phyloP scores from a whole-genome alignment of 1,140 invertebrate species.

The Bombus superbus region DNA sequence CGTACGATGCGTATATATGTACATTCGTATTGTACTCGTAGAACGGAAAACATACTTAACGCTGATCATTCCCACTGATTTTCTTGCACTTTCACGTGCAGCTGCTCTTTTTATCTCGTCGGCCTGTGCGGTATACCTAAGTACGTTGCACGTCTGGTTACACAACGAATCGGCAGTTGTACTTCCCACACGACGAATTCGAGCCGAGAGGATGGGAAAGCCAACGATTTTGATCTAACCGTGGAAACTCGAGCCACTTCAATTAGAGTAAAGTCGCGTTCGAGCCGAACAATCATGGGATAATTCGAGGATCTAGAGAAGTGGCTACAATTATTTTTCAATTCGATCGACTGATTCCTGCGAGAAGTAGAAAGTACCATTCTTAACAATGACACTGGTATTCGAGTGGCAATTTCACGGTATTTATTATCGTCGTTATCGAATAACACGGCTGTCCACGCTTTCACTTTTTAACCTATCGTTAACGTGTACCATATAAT shows the following conservation, averaged over 20 bases:
- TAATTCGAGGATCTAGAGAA: conserved; percentile 3
- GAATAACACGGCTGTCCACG: neutral
- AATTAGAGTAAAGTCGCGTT: conserved; percentile 17
- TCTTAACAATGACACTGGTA: neutral
- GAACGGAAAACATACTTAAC: conserved; percentile 17
- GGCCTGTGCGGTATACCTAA: neutral
- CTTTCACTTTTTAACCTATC: conserved; percentile 1
- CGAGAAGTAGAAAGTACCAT: conserved; percentile 18
- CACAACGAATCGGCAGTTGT: conserved; percentile 35
- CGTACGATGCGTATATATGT: no score
- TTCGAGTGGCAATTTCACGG: neutral
- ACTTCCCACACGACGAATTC: conserved; percentile 51
- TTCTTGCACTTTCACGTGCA: conserved; percentile 45
- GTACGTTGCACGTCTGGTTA: conserved; percentile 31
- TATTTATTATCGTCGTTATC: neutral
- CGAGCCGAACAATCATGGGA: conserved; percentile 44
- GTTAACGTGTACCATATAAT: neutral
- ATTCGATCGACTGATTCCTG: neutral
- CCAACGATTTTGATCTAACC: conserved; percentile 43
- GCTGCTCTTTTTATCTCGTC: conserved; percentile 3
- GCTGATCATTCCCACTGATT: conserved; percentile 49
- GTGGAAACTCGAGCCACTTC: conserved; percentile 34
- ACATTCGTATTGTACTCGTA: neutral
- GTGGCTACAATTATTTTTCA: neutral
- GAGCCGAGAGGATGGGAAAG: conserved; percentile 42